Percentiles rank a stretch among this genome's conserved stretches.
Evolutionary conservation across 2,888 invertebrate species (phyloP).

Genomic region (Ophion ellenae): DNA sequence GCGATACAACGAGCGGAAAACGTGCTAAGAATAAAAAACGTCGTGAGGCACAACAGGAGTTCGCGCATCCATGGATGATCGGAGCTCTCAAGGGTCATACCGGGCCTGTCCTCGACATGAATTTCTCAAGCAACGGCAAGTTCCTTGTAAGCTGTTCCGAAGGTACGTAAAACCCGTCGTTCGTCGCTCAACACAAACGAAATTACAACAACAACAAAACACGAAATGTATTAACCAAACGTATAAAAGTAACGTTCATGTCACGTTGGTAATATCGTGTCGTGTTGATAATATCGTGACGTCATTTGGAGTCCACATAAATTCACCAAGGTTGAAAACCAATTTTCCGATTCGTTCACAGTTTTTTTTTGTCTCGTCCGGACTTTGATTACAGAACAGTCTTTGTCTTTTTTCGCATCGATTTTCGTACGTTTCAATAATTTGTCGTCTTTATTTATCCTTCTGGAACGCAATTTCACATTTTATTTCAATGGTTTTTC

Average conservation of each 20-base stretch:
- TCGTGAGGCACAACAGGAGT: constrained; percentile 80
- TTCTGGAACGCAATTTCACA: not conserved
- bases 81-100: constrained; percentile 93
- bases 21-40: constrained; percentile 79
- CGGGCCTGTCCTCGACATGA: constrained; percentile 89
- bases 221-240: not conserved
- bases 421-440: not conserved
- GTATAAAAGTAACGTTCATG: constrained; percentile 3
- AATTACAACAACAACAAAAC: not conserved
- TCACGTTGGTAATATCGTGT: constrained; percentile 35
- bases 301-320: not conserved
- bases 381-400: constrained; percentile 11
- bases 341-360: constrained; percentile 3
- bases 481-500: not conserved
- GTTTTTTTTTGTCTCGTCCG: not conserved
- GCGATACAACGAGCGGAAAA: constrained; percentile 70
- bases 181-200: constrained; percentile 1
- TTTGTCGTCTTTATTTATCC: too few species aligned
- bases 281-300: constrained; percentile 17
- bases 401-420: constrained; percentile 3
- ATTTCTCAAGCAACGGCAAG: constrained; percentile 94
- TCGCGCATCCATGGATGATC: constrained; percentile 87
- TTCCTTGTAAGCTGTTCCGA: constrained; percentile 93
- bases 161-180: constrained; percentile 85
- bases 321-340: constrained; percentile 12